Evolutionary conservation across 1,140 invertebrate species (phyloP).

Genomic region (Sminthurinus signatus): DNA sequence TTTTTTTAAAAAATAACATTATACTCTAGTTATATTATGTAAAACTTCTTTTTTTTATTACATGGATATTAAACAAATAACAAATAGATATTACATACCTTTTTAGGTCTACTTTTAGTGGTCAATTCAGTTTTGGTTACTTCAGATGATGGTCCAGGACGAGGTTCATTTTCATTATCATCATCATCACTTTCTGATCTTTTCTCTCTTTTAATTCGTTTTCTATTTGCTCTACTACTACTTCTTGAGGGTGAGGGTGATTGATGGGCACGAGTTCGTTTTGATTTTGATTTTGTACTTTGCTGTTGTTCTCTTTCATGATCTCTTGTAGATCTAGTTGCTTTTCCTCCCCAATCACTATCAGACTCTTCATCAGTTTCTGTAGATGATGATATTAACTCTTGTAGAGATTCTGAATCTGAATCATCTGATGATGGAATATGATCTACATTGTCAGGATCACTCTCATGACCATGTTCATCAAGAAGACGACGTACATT

Average conservation of each 20-base stretch:
- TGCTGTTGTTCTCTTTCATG: background rate
- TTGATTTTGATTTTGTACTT: background rate
- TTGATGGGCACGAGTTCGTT: slow-evolving; percentile 4
- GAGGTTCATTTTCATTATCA: slow-evolving; percentile 27
- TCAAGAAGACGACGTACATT: slow-evolving; percentile 24
- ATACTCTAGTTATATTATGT: too few relatives aligned
- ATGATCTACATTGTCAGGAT: slow-evolving; percentile 17
- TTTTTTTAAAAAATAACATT: too few relatives aligned
- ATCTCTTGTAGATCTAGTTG: background rate
- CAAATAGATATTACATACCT: slow-evolving; percentile 5
- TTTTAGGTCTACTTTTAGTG: slow-evolving; percentile 8
- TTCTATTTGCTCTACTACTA: background rate
- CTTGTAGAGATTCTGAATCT: slow-evolving; percentile 17
- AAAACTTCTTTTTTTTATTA: too few relatives aligned
- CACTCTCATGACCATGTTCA: slow-evolving; percentile 22
- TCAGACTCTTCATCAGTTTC: slow-evolving; percentile 27
- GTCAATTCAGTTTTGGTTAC: background rate
- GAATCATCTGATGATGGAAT: slow-evolving; percentile 13
- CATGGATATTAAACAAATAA: too few relatives aligned
- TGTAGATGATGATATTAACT: slow-evolving; percentile 8
- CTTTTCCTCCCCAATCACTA: slow-evolving; percentile 30
- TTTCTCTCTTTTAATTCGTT: slow-evolving; percentile 23
- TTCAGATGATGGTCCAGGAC: slow-evolving; percentile 32
- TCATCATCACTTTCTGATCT: slow-evolving; percentile 16
- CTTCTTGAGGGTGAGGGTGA: slow-evolving; percentile 15